These are phyloP conservation scores for Psephotus haematonotus DNA, from an alignment of 2,113 vertebrate species.

Conservation along the genomic window DNA sequence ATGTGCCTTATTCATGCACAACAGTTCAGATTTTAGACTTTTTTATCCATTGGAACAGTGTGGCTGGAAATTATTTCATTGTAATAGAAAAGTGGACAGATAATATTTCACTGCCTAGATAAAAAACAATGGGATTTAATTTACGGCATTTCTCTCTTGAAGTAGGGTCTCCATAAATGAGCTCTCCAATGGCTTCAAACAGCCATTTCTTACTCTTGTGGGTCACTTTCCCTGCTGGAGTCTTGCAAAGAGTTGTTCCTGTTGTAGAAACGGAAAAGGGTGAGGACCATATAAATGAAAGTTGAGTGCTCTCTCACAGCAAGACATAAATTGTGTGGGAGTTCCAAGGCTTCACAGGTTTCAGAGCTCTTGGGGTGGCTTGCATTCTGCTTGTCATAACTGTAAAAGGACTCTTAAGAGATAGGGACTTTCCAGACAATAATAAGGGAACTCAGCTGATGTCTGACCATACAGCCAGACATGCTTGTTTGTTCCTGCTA, in stretches of 20 bases:
- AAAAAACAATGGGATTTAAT: conserved; percentile 31
- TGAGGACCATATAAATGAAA: not conserved
- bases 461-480: not conserved
- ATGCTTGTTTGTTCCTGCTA: not conserved
- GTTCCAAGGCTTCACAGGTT: not conserved
- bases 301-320: not conserved
- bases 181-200: not conserved
- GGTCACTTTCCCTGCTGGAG: not conserved
- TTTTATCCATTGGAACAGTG: not conserved
- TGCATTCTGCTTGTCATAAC: not conserved
- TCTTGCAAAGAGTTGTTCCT: not conserved
- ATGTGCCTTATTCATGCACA: not conserved
- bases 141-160: conserved; percentile 14
- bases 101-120: conserved; percentile 38
- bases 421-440: not conserved
- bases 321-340: not conserved
- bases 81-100: not conserved
- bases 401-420: not conserved
- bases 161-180: not conserved
- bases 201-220: conserved; percentile 24
- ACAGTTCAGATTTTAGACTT: not conserved
- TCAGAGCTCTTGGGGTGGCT: not conserved
- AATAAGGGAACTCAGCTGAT: not conserved
- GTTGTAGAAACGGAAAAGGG: not conserved
- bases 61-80: conserved; percentile 38